Base-by-base conservation (phyloP, 2,797 vertebrate genomes). In the Hippopotamyrus pictus region DNA sequence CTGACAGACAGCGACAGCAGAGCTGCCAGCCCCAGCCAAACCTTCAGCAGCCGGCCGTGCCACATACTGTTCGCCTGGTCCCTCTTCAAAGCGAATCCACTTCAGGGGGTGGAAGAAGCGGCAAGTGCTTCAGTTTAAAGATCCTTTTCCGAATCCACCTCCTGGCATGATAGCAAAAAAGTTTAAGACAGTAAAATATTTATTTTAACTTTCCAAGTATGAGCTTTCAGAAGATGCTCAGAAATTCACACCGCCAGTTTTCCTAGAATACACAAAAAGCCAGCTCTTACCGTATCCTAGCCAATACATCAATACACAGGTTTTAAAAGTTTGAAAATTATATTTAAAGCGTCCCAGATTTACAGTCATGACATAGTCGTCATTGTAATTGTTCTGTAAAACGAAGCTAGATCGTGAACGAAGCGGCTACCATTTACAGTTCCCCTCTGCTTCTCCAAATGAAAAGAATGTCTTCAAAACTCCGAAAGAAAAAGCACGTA, bases 1-100 rank as follows among this genome's bases (percentile, higher is more conserved):
- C 88, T 89, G 57, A 90, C 91, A 89, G 91, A 95, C 91, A 95
- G 96, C 94, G 93, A 94, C 92, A 97, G 91, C 90, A 97, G 91
- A 91, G 95, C 95, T 90, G 95, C 92, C 93, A 97, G 95, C 93
- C 96, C 96, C 94, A 97, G 93, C 91, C 95, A 94, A 93, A 97
- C 89, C 93, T 95, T 94, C 95, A 96, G 95, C 96, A 97, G 94
- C 94, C 93, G 92, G 87, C 93, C 95, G 91, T 92, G 92, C 94
- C 96, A 91, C 97, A 96, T 96, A 94, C 93, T 96, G 95, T 92
- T 92, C 29, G 85, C 93, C 82, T 92, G 93, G 95, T 94, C 84
- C 93, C 93, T 92, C 90, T 89, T 84, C 89, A 92, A 90, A 82
- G 84, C 86, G 87, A 85, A 89, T 57, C 91, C 90, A 91, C 89